Percentiles rank a stretch among this genome's conserved stretches.
phyloP scores from a whole-genome alignment of 2,888 invertebrate species.

The Apocheima hispidaria region DNA sequence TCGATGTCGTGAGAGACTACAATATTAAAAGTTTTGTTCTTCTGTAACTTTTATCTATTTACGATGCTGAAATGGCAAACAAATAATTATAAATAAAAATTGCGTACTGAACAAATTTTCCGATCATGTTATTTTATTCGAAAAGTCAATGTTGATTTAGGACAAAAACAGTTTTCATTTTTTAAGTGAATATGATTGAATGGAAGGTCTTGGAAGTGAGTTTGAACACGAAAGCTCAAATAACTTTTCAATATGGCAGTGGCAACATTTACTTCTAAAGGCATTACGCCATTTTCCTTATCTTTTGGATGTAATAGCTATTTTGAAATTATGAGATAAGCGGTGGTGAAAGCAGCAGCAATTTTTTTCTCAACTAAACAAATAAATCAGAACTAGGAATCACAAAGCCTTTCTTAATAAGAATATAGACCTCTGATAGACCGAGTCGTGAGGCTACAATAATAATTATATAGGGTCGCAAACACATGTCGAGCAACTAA shows the following conservation, averaged over 20 bases:
- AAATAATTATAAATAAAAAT: background rate
- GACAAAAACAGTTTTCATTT: background rate
- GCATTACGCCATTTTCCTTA: background rate
- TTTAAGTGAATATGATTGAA: background rate
- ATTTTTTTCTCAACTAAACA: no score
- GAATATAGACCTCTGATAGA: background rate
- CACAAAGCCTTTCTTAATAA: background rate
- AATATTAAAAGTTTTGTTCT: no score
- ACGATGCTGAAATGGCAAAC: background rate
- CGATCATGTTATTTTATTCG: background rate
- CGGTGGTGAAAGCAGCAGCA: background rate
- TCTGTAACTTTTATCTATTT: background rate
- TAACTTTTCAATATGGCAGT: background rate
- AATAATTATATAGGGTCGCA: slow-evolving; percentile 14
- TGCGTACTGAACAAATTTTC: slow-evolving; percentile 1
- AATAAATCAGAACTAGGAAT: no score
- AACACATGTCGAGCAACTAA: slow-evolving; percentile 51
- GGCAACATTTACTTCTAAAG: background rate
- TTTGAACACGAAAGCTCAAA: background rate
- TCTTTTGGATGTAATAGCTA: background rate
- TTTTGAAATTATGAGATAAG: background rate
- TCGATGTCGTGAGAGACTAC: background rate
- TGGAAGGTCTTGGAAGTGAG: background rate
- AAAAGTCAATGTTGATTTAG: slow-evolving; percentile 10
- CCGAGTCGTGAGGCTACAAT: slow-evolving; percentile 5